Evolutionary conservation across 2,113 vertebrate species (phyloP), one percentile per base, ranked within the genome.

Genomic region (Aegithalos caudatus): DNA sequence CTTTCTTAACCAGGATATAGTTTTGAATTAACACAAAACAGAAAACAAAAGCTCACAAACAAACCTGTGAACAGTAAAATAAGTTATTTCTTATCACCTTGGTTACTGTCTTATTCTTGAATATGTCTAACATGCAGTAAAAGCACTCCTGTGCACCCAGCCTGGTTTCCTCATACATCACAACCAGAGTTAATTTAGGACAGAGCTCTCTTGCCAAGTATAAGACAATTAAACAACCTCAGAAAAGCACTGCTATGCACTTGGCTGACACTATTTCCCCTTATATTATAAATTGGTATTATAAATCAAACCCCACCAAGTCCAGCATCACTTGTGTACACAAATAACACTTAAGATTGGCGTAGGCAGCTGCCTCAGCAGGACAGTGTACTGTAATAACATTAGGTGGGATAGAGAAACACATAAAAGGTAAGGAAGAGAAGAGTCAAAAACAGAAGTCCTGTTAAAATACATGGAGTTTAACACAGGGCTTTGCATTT

Each of bases 81-180:
- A 65, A 15, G 11, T 16, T 74, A 19, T 21, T 82, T 45, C 51
- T n/a, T 28, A 42, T 22, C 6, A 90, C 20, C 9, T 27, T 33
- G 7, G 12, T 65, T 56, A 54, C 19, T 35, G 13, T 17, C 19
- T 70, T 53, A 22, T 28, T 66, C 28, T 67, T 40, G 16, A 37
- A 19, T 53, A 19, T 1, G 14, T 11, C 60, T 45, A 71, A 33
- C 37, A 54, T 1, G 7, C 31, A 78, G 14, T 22, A 19, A 29
- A 84, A 62, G 38, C 86, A 28, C 24, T 64, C 33, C 25, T 14
- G 16, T 2, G 8, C 18, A 42, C 9, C 65, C 64, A 45, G 31
- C 5, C 35, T 1, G 0, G 9, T 11, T 81, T 42, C 64, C 23
- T 7, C 22, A 19, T 11, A 14, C 38, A 35, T 3, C 1, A 51